Conservation (phyloP, 1,140 invertebrate genomes). For the Halyomorpha halys region DNA sequence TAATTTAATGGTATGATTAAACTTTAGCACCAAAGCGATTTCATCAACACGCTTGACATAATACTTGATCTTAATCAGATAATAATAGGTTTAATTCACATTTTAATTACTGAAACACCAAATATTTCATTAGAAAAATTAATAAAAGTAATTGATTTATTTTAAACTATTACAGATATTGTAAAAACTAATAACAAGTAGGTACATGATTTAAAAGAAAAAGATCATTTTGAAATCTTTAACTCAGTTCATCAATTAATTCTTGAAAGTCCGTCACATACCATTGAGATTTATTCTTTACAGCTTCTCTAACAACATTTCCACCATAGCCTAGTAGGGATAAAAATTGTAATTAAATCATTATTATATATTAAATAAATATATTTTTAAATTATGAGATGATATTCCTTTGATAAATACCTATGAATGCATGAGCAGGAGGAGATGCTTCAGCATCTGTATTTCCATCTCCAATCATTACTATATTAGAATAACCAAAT, state of each 20-base stretch:
- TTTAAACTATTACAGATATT: neutral
- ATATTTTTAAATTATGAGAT: neutral
- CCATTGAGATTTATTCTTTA: slow-evolving; percentile 73
- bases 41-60: too few species aligned
- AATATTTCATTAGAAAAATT: neutral
- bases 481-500: slow-evolving; percentile 61
- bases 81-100: too few species aligned
- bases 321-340: slow-evolving; percentile 76
- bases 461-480: slow-evolving; percentile 92
- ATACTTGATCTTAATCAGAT: too few species aligned
- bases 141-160: neutral
- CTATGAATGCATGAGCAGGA: slow-evolving; percentile 83
- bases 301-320: slow-evolving; percentile 77
- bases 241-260: slow-evolving; percentile 44
- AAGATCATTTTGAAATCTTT: neutral
- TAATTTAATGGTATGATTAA: too few species aligned
- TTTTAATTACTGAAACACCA: too few species aligned
- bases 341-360: slow-evolving; percentile 21
- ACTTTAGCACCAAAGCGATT: too few species aligned
- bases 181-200: neutral
- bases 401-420: slow-evolving; percentile 41
- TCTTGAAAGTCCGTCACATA: slow-evolving; percentile 84
- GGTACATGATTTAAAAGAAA: neutral
- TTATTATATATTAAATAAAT: neutral
- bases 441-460: slow-evolving; percentile 92